Evolutionary conservation across 1,140 invertebrate species (phyloP).

Genomic region (Drosophila takahashii): DNA sequence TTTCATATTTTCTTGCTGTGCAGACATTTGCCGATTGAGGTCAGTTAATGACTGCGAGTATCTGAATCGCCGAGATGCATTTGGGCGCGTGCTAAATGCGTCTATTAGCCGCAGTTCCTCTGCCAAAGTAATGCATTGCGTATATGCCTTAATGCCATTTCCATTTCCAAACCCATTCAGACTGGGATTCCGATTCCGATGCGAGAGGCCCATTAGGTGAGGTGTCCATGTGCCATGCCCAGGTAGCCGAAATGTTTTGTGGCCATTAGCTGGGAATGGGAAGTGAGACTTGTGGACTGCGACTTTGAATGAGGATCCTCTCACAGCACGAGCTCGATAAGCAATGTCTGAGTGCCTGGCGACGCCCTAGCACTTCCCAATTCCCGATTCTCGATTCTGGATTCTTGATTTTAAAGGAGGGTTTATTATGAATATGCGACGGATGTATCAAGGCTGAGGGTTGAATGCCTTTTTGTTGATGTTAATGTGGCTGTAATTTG

Average conservation of each 20-base stretch:
- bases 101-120: conserved; percentile 52
- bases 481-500: conserved; percentile 36
- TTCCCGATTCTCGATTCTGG: conserved; percentile 1
- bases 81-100: conserved; percentile 73
- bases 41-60: conserved; percentile 42
- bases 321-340: conserved; percentile 45
- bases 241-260: conserved; percentile 48
- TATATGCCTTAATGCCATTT: conserved; percentile 22
- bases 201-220: conserved; percentile 47
- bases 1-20: conserved; percentile 13
- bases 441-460: conserved; percentile 41
- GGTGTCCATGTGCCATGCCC: conserved; percentile 16
- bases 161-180: conserved; percentile 26
- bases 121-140: conserved; percentile 3
- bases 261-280: conserved; percentile 33
- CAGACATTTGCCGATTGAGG: conserved; percentile 36
- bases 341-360: conserved; percentile 48
- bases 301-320: conserved; percentile 13
- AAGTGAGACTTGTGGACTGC: neutral
- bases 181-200: conserved; percentile 39
- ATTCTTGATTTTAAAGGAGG: neutral
- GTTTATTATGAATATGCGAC: neutral
- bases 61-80: conserved; percentile 48
- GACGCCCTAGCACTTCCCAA: conserved; percentile 27
- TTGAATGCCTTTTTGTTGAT: conserved; percentile 29